Evolutionary conservation across 2,888 invertebrate genomes (phyloP), one percentile per base, ranked within the genome.

Genomic region (Himalopsyche tibetana): DNA sequence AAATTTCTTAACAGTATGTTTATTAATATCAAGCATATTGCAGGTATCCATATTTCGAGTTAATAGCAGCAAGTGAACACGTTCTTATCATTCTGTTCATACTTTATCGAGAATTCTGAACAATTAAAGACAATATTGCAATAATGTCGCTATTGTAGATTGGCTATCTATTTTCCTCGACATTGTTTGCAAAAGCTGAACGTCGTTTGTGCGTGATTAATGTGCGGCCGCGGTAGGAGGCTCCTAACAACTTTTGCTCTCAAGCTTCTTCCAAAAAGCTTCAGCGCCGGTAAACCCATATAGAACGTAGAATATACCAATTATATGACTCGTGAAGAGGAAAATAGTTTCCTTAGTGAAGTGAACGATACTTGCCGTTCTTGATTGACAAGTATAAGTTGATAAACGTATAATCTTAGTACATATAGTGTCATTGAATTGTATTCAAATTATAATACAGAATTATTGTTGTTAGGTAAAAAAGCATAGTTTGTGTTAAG

Each of bases 91-190:
- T 63, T 63, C 28, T 63, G 28, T 63, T 63, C 63, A 63, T 63
- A 63, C n/a, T 63, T 63, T 63, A 63, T 63, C 63, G 63, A 8
- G 8, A 63, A 63, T 63, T 8, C 19, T 28, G 63, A 63, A 63
- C 63, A 63, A 63, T 63, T 63, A 63, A 63, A 63, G 63, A 63
- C 63, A 63, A 63, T 63, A 63, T 63, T 63, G 63, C 63, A 63
- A 63, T 63, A 63, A 19, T 63, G 63, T 63, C 63, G 63, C 63
- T 63, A 63, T 63, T 63, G 63, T 63, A 63, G 63, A 63, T 63
- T 28, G 63, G 63, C 63, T 63, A 63, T 63, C 63, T 63, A 63
- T 63, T 63, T 63, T 63, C 63, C 63, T 63, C 63, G 63, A 63
- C 63, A 63, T 63, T 63, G 63, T 63, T 63, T 63, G 63, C 63